Evolutionary conservation across 2,797 vertebrate genomes (phyloP).

Genomic region (Psittacula derbiana): DNA sequence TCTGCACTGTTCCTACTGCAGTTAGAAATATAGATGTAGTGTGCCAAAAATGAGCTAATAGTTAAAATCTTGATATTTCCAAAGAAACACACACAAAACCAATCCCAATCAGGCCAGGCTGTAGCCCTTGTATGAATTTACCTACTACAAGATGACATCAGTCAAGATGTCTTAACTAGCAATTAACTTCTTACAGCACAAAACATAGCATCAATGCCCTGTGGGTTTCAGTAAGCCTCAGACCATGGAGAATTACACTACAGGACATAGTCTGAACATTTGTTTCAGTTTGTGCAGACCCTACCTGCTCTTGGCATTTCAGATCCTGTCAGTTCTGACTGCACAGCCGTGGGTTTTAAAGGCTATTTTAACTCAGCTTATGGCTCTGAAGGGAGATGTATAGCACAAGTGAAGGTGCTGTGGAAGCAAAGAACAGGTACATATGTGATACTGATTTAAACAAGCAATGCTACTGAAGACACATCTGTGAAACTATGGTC

Average conservation of each 20-base stretch:
- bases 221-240: background rate
- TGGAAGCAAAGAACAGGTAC: background rate
- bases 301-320: background rate
- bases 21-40: fast-evolving
- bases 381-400: background rate
- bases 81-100: background rate
- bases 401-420: background rate
- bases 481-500: background rate
- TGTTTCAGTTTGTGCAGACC: background rate
- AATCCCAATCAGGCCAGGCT: background rate
- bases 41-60: background rate
- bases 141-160: background rate
- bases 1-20: background rate
- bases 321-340: background rate
- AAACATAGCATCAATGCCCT: background rate
- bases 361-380: background rate
- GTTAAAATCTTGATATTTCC: background rate
- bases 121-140: background rate
- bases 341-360: background rate
- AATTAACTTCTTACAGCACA: background rate
- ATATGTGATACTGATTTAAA: background rate
- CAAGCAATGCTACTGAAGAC: background rate
- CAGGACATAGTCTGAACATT: background rate
- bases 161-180: background rate
- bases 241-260: background rate